phyloP scores from a whole-genome alignment of 2,888 invertebrate genomes.

The Phoenoteleia sp. region DNA sequence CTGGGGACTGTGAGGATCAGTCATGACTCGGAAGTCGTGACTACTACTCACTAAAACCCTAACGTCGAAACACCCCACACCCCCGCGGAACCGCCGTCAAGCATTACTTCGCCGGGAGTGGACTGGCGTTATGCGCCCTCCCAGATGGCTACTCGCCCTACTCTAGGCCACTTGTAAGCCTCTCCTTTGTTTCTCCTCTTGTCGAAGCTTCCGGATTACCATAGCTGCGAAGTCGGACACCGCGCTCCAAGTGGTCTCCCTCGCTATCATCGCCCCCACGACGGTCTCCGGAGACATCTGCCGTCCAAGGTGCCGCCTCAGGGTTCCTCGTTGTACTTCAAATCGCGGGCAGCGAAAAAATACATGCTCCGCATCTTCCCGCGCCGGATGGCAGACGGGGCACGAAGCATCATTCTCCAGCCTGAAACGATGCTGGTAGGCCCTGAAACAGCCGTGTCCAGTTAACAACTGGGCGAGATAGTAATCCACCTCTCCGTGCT shows the following conservation, averaged over 20 bases:
- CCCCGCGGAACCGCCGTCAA: neutral
- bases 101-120: neutral
- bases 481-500: neutral
- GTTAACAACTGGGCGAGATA: neutral
- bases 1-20: too few relatives aligned
- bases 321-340: slow-evolving; percentile 8
- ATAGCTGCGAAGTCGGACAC: too few relatives aligned
- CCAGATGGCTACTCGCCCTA: neutral
- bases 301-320: neutral
- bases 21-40: too few relatives aligned
- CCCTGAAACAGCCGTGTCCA: slow-evolving; percentile 49
- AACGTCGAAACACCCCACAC: neutral
- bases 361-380: slow-evolving; percentile 60
- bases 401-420: slow-evolving; percentile 44
- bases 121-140: neutral
- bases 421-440: slow-evolving; percentile 27
- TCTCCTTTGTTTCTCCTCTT: neutral
- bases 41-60: too few relatives aligned
- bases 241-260: too few relatives aligned
- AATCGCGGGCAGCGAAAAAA: slow-evolving; percentile 66
- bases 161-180: neutral
- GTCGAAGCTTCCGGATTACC: neutral
- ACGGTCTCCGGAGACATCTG: neutral
- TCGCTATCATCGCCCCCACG: too few relatives aligned
- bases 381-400: slow-evolving; percentile 27